Base-by-base conservation (phyloP, 2,888 invertebrate species). In the Callinectes sapidus region DNA sequence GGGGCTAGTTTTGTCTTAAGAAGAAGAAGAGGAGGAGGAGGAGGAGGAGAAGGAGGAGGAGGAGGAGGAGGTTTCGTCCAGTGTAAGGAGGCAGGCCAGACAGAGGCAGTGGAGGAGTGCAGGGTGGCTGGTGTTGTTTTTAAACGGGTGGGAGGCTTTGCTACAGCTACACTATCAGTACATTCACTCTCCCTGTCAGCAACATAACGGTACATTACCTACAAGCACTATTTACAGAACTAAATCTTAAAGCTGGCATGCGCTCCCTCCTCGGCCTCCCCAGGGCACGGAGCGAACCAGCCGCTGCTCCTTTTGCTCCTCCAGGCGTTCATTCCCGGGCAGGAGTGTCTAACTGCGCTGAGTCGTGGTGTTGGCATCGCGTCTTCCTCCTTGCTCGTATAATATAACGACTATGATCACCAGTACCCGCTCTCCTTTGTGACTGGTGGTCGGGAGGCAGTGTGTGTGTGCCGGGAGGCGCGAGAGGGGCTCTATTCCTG, bases 101-200 rank as follows among this genome's bases (percentile, higher is more conserved):
- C n/a, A 16, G 61, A 61, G 55, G 61, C 61, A 61, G 61, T 23
- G 23, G 71, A 71, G 71, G 2, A 28, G 71, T 18, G 61, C 23
- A 28, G 71, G 71, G 8, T n/a, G 71, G 71, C n/a, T n/a, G n/a
- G 48, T 48, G 1, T 87, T 8, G 81, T 81, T 8, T 32, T 32
- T 32, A 16, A 3, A 61, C 61, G 14, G 81, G 10, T 8, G 35
- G 81, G 23, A 81, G 32, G 81, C 35, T 32, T 8, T n/a, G 32
- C 81, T 81, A 81, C 81, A 32, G 32, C 81, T 81, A 81, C 81
- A 81, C 81, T 81, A 81, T 81, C 81, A 71, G 81, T 81, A 81
- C 81, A 81, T 32, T 81, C 81, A 35, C 10, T 32, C 81, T 14
- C 16, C 81, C 16, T 16, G 16, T 32, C 81, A 81, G 32, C 81